Percentiles rank a stretch among this genome's conserved stretches.
Evolutionary conservation across 2,797 vertebrate genomes (phyloP).

Genomic region (Odontamblyopus lacepedii): DNA sequence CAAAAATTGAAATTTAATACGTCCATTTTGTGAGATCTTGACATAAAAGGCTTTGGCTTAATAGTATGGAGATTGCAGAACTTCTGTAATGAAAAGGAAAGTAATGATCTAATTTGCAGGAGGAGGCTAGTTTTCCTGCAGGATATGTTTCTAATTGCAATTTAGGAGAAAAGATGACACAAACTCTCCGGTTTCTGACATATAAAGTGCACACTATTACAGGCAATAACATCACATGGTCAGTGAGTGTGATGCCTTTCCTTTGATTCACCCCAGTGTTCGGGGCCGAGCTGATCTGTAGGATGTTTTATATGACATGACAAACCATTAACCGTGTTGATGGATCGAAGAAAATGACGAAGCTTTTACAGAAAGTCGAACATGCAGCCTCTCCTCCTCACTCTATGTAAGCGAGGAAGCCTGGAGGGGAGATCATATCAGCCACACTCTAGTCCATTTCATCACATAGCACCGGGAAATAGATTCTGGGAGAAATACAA

Average conservation of each 20-base stretch:
- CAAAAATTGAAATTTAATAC: conserved; percentile 67
- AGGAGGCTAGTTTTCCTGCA: conserved; percentile 23
- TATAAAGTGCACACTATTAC: conserved; percentile 40
- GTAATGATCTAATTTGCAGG: conserved; percentile 28
- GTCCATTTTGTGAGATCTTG: conserved; percentile 61
- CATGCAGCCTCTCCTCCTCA: conserved; percentile 16
- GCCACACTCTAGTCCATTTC: conserved; percentile 40
- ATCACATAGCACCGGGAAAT: conserved; percentile 45
- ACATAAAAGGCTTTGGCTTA: conserved; percentile 51
- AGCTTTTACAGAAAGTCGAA: conserved; percentile 28
- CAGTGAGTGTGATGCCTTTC: conserved; percentile 22
- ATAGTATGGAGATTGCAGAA: conserved; percentile 30
- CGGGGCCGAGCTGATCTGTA: conserved; percentile 30
- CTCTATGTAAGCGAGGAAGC: conserved; percentile 34
- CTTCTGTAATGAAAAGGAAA: conserved; percentile 37
- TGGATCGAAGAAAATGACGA: conserved; percentile 34
- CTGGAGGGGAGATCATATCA: conserved; percentile 54
- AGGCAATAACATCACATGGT: conserved; percentile 49
- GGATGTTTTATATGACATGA: conserved; percentile 38
- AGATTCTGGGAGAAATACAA: conserved; percentile 33
- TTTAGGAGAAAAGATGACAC: conserved; percentile 23
- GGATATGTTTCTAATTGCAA: conserved; percentile 10
- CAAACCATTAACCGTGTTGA: conserved; percentile 41
- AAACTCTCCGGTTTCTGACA: conserved; percentile 26
- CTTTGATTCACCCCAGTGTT: conserved; percentile 28